A percentile compares a stretch with the other conserved stretches of the same genome.
Conservation (phyloP, 1,140 invertebrate species). For the Cotesia chilonis region DNA sequence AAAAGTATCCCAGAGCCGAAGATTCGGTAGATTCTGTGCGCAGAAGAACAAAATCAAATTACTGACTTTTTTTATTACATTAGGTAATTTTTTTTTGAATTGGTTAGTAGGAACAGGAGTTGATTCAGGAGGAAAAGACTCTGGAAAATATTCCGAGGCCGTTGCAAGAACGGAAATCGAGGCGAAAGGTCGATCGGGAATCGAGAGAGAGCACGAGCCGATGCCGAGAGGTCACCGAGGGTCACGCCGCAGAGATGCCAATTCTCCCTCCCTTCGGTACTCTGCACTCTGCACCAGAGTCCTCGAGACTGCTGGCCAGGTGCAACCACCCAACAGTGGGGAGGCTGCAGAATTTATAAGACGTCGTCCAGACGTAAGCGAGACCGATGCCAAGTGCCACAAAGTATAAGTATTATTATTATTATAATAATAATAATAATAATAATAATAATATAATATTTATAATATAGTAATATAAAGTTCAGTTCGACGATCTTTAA, state of each 20-base stretch:
- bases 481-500: conserved; percentile 24
- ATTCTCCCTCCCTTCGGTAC: not conserved
- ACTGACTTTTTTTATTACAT: not conserved
- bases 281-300: not conserved
- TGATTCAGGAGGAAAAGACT: not conserved
- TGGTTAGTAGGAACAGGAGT: no score
- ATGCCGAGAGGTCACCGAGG: conserved; percentile 21
- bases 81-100: no score
- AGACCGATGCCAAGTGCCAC: conserved; percentile 19
- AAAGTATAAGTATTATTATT: no score
- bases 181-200: conserved; percentile 20
- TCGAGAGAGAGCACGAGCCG: conserved; percentile 4
- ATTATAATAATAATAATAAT: no score
- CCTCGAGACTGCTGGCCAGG: conserved; percentile 14
- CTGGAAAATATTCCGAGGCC: conserved; percentile 17
- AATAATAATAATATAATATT: no score
- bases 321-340: conserved; percentile 11
- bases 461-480: not conserved
- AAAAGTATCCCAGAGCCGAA: not conserved
- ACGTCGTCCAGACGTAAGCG: conserved; percentile 20
- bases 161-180: conserved; percentile 22
- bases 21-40: not conserved
- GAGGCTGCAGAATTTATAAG: conserved; percentile 16
- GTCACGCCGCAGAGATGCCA: conserved; percentile 22
- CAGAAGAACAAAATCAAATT: not conserved